phyloP scores from a whole-genome alignment of 2,797 vertebrate species.

The Danio kyathit region DNA sequence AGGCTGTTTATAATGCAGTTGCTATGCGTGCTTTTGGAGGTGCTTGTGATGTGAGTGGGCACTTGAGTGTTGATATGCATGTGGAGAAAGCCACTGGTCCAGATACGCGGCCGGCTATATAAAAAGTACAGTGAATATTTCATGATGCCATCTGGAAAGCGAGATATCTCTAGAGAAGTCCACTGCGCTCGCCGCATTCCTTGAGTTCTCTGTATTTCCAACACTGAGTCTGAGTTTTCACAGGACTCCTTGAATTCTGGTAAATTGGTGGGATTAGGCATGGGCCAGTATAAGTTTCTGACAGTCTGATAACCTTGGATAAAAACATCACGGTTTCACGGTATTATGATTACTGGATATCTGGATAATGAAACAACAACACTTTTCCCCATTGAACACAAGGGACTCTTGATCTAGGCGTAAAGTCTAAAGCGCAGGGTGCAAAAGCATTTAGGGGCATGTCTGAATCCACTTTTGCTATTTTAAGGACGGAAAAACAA shows the following conservation, averaged over 20 bases:
- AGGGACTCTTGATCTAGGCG: no score
- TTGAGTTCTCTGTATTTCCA: constrained; percentile 9
- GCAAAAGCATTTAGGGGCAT: no score
- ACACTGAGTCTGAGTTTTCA: neutral
- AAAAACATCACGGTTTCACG: no score
- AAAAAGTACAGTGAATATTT: constrained; percentile 61
- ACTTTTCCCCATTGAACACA: no score
- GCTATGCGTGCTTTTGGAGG: constrained; percentile 21
- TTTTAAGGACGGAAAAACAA: no score
- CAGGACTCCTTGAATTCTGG: neutral
- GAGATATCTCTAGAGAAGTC: constrained; percentile 44
- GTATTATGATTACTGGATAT: no score
- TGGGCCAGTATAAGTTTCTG: no score
- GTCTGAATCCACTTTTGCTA: no score
- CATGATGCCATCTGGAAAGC: constrained; percentile 56
- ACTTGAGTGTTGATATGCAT: constrained; percentile 33
- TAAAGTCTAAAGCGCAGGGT: no score
- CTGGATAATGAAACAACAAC: no score
- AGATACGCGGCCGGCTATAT: constrained; percentile 23
- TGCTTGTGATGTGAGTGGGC: constrained; percentile 23
- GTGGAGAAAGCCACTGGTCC: constrained; percentile 30
- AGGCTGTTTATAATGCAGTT: constrained; percentile 26
- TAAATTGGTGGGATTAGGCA: neutral
- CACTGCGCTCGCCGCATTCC: constrained; percentile 20
- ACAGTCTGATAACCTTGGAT: no score